Base-by-base conservation (phyloP, 2,797 vertebrate species). In the Tinamus major region DNA sequence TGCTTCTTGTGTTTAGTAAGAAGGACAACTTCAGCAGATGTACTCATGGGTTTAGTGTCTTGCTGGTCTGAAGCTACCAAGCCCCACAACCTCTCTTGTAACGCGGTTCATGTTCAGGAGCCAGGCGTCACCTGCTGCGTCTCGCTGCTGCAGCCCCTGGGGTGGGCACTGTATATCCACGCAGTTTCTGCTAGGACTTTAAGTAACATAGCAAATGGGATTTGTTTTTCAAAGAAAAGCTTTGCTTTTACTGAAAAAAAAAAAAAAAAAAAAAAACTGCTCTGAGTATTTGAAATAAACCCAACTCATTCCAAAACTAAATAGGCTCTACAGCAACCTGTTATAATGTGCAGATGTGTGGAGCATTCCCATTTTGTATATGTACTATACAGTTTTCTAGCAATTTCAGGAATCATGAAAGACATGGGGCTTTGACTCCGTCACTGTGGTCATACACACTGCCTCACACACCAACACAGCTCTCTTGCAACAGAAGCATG, bases 1-100 rank as follows among this genome's bases (percentile, higher is more conserved):
- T 55, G 31, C 85, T 84, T 77, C 5, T 27, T 39, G 74, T 10
- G 13, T 56, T 86, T 67, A 61, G 24, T 79, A 59, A 78, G 46
- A 5, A 21, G 46, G 46, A 23, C 46, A 23, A 21, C 31, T 79
- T 70, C 2, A 2, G 24, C 10, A 26, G 13, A 11, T 10, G 27
- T 70, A 21, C 51, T 67, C 7, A 6, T 5, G 62, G 51, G 8
- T 81, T 13, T 61, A 48, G 42, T 23, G 37, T 31, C 27, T 59
- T n/a, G 15, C 39, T 76, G 18, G 53, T 35, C 13, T 0, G 0
- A 84, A 70, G 27, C 3, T 23, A 33, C 76, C 88, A 13, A 0
- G 0, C 10, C 48, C 75, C 48, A 26, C 83, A 85, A 27, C 5
- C 6, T 5, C 6, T 49, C 77, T 62, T 31, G 35, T 65, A 59